Evolutionary conservation across 2,888 invertebrate genomes (phyloP), one percentile per base, ranked within the genome.

Genomic region (Lymantria monacha): DNA sequence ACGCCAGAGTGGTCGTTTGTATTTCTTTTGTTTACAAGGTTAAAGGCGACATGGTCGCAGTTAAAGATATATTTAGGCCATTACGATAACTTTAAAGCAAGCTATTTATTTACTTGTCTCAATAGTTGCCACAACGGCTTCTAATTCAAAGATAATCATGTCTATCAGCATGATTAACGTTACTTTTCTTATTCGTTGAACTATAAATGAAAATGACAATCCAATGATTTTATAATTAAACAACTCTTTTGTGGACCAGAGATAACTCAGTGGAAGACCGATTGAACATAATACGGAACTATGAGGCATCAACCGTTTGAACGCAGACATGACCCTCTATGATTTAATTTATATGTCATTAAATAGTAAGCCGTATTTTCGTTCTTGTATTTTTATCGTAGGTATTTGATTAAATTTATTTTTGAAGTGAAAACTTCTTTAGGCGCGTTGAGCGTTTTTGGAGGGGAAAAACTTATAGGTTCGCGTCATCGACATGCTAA

Each of bases 81-180:
- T 81, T 84, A 82, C 83, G 83, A 81, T 83, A 82, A 83, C 79
- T 83, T 80, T 76, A 81, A 83, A 81, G 76, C 74, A 68, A 66
- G 80, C 85, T 83, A 87, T 87, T 87, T 85, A 84, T 87, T 83
- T 78, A 70, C 79, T 82, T 83, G 82, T 78, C 81, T 80, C 83
- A 82, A 85, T 86, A 81, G 84, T 80, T 75, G 81, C 76, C 76
- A 76, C 76, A 71, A 72, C 70, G 72, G 71, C 75, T 82, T 84
- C 81, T 83, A 84, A 85, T 86, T 83, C 79, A 86, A 85, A 85
- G 87, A 83, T 83, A 87, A 86, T 87, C 86, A 85, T 85, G 77
- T 76, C 76, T 81, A 85, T 81, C 83, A 81, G 82, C 65, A 76
- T 83, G 83, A 87, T 84, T 86, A 83, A 87, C 85, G 79, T 69